Conservation (phyloP, 1,140 invertebrate genomes). For the Popillia japonica region DNA sequence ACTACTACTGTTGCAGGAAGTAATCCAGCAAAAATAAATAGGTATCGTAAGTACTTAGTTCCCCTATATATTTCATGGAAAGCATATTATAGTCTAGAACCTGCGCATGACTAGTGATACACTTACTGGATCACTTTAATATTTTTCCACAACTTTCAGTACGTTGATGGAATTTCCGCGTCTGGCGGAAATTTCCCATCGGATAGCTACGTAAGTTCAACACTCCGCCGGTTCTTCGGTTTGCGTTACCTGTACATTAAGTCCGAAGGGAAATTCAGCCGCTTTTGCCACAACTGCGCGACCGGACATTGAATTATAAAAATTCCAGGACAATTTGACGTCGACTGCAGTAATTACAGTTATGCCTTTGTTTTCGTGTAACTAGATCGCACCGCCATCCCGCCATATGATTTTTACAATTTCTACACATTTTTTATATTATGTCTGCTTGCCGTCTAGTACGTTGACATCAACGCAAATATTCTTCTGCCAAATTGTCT, state of each 20-base stretch:
- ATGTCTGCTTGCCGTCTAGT: background rate
- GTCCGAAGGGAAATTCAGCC: conserved; percentile 13
- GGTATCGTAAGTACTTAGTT: no score
- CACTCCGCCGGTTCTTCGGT: background rate
- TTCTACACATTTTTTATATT: background rate
- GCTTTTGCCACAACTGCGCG: background rate
- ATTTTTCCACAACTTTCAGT: background rate
- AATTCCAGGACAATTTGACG: conserved; percentile 4
- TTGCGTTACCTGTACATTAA: background rate
- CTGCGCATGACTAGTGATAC: background rate
- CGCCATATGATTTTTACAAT: background rate
- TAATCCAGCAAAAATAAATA: no score
- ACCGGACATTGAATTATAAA: conserved; percentile 11
- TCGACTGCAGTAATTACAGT: background rate
- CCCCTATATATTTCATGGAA: no score
- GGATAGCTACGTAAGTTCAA: background rate
- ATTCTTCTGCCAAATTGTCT: background rate
- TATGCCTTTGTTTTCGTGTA: background rate
- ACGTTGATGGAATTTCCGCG: background rate
- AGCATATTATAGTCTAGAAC: no score
- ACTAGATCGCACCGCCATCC: background rate
- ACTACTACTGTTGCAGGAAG: no score
- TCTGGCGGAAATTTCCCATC: background rate
- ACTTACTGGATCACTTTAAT: background rate
- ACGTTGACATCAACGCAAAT: background rate